Evolutionary conservation across 2,888 invertebrate genomes (phyloP).

Genomic region (Philereme vetulata): DNA sequence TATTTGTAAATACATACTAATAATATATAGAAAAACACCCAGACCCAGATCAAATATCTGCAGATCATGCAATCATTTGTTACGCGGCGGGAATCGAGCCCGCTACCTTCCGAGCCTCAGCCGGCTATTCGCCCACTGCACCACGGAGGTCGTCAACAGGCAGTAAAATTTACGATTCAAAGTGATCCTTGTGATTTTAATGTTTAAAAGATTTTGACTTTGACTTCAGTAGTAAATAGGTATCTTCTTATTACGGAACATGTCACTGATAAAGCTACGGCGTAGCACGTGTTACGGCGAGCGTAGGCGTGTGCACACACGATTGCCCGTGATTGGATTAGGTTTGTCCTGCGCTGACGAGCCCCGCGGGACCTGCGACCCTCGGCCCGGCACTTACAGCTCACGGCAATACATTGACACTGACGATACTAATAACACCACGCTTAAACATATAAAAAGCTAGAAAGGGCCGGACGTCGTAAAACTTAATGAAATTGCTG

Average conservation of each 20-base stretch:
- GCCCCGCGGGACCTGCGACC: conserved; percentile 79
- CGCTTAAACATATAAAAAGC: conserved; percentile 61
- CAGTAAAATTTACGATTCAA: no score
- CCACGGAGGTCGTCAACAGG: no score
- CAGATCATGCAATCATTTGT: no score
- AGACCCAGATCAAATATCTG: no score
- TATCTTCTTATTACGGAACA: not conserved
- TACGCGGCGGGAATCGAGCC: no score
- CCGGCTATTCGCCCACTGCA: no score
- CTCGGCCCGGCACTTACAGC: conserved; percentile 44
- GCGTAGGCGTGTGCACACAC: conserved; percentile 65
- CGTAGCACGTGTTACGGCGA: conserved; percentile 44
- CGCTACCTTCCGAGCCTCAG: no score
- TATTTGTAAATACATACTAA: no score
- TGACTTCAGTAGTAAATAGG: not conserved
- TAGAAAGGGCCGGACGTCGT: conserved; percentile 49
- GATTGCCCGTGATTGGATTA: conserved; percentile 86
- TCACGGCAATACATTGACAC: conserved; percentile 67
- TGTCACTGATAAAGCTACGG: conserved; percentile 20
- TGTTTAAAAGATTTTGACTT: no score
- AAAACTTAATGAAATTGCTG: conserved; percentile 54
- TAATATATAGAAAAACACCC: no score
- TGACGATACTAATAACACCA: conserved; percentile 63
- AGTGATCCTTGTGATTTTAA: no score
- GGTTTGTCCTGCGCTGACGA: conserved; percentile 84